phyloP scores from a whole-genome alignment of 2,888 invertebrate genomes.

The Erpobdella octoculata region DNA sequence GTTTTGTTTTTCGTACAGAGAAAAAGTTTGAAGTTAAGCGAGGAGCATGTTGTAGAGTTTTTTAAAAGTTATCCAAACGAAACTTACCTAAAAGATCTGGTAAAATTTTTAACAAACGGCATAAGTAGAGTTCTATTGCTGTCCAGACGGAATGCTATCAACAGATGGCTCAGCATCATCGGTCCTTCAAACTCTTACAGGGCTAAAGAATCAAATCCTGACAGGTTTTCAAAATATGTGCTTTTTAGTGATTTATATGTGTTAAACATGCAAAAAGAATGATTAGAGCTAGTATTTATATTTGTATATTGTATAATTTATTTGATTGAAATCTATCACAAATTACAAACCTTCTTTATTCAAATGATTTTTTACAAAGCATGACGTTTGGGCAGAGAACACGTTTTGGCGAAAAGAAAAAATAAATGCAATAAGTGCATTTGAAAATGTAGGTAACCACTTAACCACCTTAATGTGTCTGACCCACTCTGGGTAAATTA shows the following conservation, averaged over 20 bases:
- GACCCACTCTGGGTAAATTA: background rate
- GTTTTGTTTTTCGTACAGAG: slow-evolving; percentile 54
- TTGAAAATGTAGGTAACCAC: background rate
- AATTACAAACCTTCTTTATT: too few species aligned
- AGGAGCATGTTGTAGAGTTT: slow-evolving; percentile 78
- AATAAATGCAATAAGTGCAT: background rate
- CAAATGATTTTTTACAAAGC: too few species aligned
- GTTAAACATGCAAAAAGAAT: too few species aligned
- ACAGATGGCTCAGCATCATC: slow-evolving; percentile 66
- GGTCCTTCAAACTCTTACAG: slow-evolving; percentile 60
- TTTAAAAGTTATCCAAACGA: slow-evolving; percentile 69
- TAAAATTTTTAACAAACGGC: slow-evolving; percentile 71
- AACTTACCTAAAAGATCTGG: slow-evolving; percentile 67
- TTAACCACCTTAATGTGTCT: background rate
- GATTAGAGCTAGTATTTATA: too few species aligned
- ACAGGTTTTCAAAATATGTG: slow-evolving; percentile 54
- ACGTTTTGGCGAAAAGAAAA: background rate
- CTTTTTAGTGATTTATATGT: too few species aligned
- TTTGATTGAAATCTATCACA: too few species aligned
- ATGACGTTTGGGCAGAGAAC: too few species aligned
- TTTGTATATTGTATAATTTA: too few species aligned
- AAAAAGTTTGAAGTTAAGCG: slow-evolving; percentile 65
- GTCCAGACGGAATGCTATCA: slow-evolving; percentile 64
- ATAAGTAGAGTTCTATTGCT: slow-evolving; percentile 65
- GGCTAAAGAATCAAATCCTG: slow-evolving; percentile 61